Percentiles rank a stretch among this genome's conserved stretches.
Conservation (phyloP, 1,140 invertebrate species). For the Drosophila pallidifrons region DNA sequence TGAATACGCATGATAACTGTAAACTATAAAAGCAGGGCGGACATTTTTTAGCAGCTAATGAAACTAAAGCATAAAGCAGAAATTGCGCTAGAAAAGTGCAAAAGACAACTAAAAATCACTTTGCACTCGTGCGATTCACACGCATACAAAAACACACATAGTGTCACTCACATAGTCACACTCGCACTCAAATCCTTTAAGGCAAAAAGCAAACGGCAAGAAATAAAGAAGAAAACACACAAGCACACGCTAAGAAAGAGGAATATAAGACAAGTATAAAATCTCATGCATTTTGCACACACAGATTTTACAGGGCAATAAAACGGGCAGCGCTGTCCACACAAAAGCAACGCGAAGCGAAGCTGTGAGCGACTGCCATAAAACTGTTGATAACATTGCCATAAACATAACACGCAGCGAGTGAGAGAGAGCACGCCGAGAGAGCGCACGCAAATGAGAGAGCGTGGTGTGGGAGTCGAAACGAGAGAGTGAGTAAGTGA, state of each 20-base stretch:
- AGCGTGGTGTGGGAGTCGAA: no score
- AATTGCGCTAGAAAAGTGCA: slow-evolving; percentile 48
- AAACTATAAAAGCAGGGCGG: slow-evolving; percentile 8
- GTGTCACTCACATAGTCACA: slow-evolving; percentile 2
- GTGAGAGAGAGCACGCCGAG: neutral
- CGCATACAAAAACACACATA: slow-evolving; percentile 12
- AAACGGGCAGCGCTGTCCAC: slow-evolving; percentile 29
- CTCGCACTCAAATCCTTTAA: slow-evolving; percentile 50
- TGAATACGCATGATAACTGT: slow-evolving; percentile 9
- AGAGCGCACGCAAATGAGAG: no score
- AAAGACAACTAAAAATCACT: slow-evolving; percentile 69
- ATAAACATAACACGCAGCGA: slow-evolving; percentile 6
- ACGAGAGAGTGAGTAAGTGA: no score
- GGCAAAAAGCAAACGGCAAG: slow-evolving; percentile 36
- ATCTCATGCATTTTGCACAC: slow-evolving; percentile 55
- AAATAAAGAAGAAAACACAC: slow-evolving; percentile 32
- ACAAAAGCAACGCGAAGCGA: slow-evolving; percentile 1
- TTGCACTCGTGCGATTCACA: slow-evolving; percentile 69
- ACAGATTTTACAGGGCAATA: slow-evolving; percentile 49
- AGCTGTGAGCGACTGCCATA: slow-evolving; percentile 41
- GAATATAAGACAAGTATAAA: slow-evolving; percentile 27
- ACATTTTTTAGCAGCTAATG: slow-evolving; percentile 11
- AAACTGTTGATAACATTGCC: slow-evolving; percentile 40
- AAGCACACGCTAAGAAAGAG: slow-evolving; percentile 17
- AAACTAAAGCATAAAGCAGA: neutral